Percentiles rank a stretch among this genome's conserved stretches.
Evolutionary conservation across 2,888 invertebrate species (phyloP).

Genomic region (Piscicola geometra): DNA sequence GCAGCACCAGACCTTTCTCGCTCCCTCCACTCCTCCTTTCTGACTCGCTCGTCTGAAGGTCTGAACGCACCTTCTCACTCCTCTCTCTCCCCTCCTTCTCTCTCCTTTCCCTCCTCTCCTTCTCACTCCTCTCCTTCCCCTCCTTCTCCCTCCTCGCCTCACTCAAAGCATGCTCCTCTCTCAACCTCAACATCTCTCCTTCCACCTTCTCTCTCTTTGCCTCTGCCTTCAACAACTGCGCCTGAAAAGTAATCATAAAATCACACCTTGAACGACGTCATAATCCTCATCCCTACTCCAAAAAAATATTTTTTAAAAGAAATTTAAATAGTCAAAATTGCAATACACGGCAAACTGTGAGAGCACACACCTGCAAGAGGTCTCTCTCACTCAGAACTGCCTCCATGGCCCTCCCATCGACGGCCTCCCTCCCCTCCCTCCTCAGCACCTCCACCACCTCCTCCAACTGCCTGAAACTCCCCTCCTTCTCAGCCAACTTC

Average conservation of each 20-base stretch:
- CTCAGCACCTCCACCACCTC: constrained; percentile 47
- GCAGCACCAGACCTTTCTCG: background rate
- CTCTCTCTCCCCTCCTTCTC: background rate
- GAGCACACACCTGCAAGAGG: background rate
- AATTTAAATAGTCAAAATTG: background rate
- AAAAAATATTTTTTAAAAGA: background rate
- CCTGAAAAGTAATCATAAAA: background rate
- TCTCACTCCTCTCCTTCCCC: too few relatives aligned
- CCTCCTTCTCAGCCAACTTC: constrained; percentile 50
- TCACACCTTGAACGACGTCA: too few relatives aligned
- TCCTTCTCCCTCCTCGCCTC: background rate
- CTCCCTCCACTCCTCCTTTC: background rate
- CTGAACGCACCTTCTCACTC: background rate
- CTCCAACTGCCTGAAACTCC: constrained; percentile 48
- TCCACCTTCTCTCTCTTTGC: background rate
- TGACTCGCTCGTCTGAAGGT: background rate
- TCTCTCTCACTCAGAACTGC: background rate
- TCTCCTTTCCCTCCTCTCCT: background rate
- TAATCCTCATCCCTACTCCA: too few relatives aligned
- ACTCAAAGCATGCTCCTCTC: background rate
- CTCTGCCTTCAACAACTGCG: background rate
- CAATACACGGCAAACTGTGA: background rate
- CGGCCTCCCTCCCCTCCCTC: constrained; percentile 23
- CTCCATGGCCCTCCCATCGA: background rate
- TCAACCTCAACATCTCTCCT: background rate